These are phyloP conservation scores for Lithophane socia DNA, from an alignment of 2,888 invertebrate species.

Conservation along the genomic window DNA sequence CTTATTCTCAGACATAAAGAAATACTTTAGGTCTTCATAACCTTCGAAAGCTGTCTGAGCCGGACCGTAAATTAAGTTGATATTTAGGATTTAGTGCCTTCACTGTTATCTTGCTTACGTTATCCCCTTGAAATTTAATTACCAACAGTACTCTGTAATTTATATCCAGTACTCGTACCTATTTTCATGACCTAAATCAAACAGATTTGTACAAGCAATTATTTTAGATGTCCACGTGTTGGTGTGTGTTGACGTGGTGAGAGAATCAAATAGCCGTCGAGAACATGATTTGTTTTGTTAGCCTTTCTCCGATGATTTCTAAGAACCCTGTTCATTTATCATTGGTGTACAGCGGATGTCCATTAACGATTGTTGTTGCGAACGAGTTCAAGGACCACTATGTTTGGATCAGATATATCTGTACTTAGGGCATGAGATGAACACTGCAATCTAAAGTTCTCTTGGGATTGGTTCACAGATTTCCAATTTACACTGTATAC, in stretches of 20 bases:
- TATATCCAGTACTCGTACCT: conserved; percentile 5
- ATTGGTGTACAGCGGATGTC: conserved; percentile 74
- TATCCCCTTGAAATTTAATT: conserved; percentile 28
- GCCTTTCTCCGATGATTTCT: conserved; percentile 70
- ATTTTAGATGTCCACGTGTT: conserved; percentile 33
- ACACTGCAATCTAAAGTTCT: conserved; percentile 40
- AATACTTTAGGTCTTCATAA: neutral
- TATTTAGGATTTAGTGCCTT: conserved; percentile 30
- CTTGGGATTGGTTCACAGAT: conserved; percentile 20
- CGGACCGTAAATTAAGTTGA: conserved; percentile 33
- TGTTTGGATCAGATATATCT: conserved; percentile 67
- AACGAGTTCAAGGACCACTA: conserved; percentile 74
- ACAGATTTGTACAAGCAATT: conserved; percentile 20
- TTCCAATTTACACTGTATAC: conserved; percentile 16
- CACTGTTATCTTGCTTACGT: conserved; percentile 29
- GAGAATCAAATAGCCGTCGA: conserved; percentile 45
- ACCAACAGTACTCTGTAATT: conserved; percentile 13
- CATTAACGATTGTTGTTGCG: conserved; percentile 79
- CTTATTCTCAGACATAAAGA: neutral
- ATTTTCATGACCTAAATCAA: conserved; percentile 5
- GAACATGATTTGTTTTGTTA: conserved; percentile 58
- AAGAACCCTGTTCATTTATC: conserved; percentile 73
- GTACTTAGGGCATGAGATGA: conserved; percentile 53
- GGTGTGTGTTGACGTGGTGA: neutral
- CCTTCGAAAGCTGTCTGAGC: conserved; percentile 12